Evolutionary conservation across 2,113 vertebrate species (phyloP).

Genomic region (Caranx melampygus): DNA sequence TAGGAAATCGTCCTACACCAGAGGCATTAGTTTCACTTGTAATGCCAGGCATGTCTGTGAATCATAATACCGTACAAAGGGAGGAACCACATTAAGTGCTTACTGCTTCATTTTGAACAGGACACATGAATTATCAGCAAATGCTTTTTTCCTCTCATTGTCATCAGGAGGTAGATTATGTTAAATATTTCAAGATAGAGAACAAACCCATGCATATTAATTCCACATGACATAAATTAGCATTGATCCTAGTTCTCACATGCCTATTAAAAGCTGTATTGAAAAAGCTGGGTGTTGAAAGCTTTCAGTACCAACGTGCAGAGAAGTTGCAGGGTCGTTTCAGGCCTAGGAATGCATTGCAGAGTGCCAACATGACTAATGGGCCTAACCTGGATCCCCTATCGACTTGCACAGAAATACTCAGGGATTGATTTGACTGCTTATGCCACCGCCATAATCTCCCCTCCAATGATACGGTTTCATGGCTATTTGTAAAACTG

Average conservation of each 20-base stretch:
- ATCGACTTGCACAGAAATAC: constrained; percentile 79
- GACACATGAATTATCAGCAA: constrained; percentile 46
- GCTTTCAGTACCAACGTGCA: constrained; percentile 46
- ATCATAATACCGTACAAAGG: constrained; percentile 61
- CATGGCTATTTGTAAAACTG: constrained; percentile 66
- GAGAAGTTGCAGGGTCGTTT: constrained; percentile 49
- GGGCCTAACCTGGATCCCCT: constrained; percentile 71
- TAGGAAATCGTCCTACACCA: constrained; percentile 64
- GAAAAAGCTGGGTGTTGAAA: constrained; percentile 32
- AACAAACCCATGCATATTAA: constrained; percentile 48
- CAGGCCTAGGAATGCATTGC: constrained; percentile 47
- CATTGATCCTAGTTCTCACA: constrained; percentile 34
- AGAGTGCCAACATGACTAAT: constrained; percentile 81
- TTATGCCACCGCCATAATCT: constrained; percentile 76
- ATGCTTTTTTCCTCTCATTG: constrained; percentile 28
- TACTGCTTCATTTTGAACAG: constrained; percentile 54
- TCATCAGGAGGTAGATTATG: constrained; percentile 46
- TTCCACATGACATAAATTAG: constrained; percentile 35
- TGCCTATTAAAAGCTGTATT: constrained; percentile 15
- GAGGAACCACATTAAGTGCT: constrained; percentile 47
- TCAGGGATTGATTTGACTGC: constrained; percentile 79
- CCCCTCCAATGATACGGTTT: constrained; percentile 69
- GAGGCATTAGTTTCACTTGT: constrained; percentile 69
- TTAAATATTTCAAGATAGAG: constrained; percentile 47
- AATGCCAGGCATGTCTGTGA: constrained; percentile 62